Percentiles rank a stretch among this genome's conserved stretches.
Conservation (phyloP, 1,140 invertebrate species). For the Drosophila parabipectinata region DNA sequence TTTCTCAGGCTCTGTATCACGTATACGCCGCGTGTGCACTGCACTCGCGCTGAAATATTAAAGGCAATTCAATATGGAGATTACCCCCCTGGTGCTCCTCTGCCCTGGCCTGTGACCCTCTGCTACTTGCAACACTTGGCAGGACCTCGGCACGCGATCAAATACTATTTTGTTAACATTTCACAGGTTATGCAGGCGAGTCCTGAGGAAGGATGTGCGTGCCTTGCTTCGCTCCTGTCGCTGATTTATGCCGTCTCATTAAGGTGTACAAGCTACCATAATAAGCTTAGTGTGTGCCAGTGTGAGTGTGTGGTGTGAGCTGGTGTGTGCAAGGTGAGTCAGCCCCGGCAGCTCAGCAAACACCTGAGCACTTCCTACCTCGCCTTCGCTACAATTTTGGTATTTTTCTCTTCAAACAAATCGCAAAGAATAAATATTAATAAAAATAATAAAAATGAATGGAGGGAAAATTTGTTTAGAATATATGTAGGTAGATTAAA, state of each 20-base stretch:
- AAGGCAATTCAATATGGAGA: conserved; percentile 71
- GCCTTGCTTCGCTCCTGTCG: conserved; percentile 40
- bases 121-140: background rate
- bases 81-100: conserved; percentile 28
- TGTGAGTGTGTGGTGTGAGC: conserved; percentile 6
- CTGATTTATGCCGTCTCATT: conserved; percentile 62
- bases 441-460: background rate
- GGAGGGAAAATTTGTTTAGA: no score
- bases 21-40: conserved; percentile 61
- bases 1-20: conserved; percentile 61
- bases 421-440: background rate
- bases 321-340: conserved; percentile 39
- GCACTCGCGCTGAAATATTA: conserved; percentile 63
- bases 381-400: conserved; percentile 1
- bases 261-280: conserved; percentile 60
- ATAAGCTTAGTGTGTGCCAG: conserved; percentile 33
- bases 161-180: conserved; percentile 75
- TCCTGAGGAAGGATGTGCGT: background rate
- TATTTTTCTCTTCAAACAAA: conserved; percentile 7
- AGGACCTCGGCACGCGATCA: conserved; percentile 63
- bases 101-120: background rate
- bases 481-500: no score
- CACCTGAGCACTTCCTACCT: conserved; percentile 14
- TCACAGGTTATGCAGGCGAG: conserved; percentile 47
- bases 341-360: conserved; percentile 9